These are phyloP conservation scores for Alectoris magna DNA, from an alignment of 2,797 vertebrate genomes.

Conservation along the genomic window DNA sequence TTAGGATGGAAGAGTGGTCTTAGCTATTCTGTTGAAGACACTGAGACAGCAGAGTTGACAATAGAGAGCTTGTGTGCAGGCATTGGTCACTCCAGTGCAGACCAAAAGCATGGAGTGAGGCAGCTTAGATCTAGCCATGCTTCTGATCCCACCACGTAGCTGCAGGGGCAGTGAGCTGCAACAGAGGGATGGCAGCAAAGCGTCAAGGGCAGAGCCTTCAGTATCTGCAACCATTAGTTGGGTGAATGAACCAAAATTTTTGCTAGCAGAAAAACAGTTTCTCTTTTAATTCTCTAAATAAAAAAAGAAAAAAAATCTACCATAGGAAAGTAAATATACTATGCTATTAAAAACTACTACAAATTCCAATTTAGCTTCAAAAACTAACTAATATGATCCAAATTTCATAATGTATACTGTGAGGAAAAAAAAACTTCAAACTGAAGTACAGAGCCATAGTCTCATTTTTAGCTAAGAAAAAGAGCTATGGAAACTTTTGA, in stretches of 20 bases:
- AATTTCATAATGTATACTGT: neutral
- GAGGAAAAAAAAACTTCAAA: conserved; percentile 42
- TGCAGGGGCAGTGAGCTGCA: neutral
- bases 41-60: neutral
- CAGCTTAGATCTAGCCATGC: neutral
- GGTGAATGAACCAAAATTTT: neutral
- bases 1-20: neutral
- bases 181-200: neutral
- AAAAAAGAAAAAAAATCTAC: neutral
- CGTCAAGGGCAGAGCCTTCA: neutral
- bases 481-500: neutral
- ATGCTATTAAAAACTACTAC: neutral
- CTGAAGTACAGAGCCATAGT: conserved; percentile 26
- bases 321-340: neutral
- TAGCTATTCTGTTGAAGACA: neutral
- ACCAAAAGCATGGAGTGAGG: neutral
- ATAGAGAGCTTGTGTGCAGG: neutral
- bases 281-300: neutral
- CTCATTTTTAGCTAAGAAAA: conserved; percentile 2
- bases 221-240: neutral
- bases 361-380: neutral
- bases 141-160: fast-evolving
- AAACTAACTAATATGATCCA: neutral
- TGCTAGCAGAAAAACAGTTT: neutral
- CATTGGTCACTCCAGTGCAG: neutral